A percentile compares a stretch with the other conserved stretches of the same genome.
These are phyloP conservation scores for Rutpela maculata DNA, from an alignment of 2,888 invertebrate species.

Conservation along the genomic window DNA sequence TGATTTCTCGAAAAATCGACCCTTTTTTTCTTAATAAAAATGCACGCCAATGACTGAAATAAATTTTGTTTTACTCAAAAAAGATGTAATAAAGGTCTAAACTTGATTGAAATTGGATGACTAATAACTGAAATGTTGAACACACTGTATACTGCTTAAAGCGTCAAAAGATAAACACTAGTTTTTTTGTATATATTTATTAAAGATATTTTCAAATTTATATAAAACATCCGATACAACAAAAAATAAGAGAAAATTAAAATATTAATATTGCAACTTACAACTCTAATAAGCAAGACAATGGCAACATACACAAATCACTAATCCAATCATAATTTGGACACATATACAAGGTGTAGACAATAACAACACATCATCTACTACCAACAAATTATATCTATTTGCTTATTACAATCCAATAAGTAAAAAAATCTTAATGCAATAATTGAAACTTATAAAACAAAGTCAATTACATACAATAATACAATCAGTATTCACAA, in stretches of 20 bases:
- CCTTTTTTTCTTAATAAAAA: too few relatives aligned
- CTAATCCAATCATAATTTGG: constrained; percentile 60
- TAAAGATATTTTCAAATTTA: constrained; percentile 59
- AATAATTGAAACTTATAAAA: constrained; percentile 24
- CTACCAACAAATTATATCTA: constrained; percentile 35
- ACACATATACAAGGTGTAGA: constrained; percentile 54
- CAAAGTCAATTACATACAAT: constrained; percentile 33
- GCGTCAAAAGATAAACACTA: neutral
- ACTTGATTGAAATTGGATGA: too few relatives aligned
- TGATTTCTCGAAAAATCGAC: too few relatives aligned
- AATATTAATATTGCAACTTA: constrained; percentile 63
- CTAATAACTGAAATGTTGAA: too few relatives aligned
- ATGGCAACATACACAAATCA: constrained; percentile 66
- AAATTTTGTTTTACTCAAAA: too few relatives aligned
- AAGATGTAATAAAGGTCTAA: too few relatives aligned
- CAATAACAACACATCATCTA: constrained; percentile 37
- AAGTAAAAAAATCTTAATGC: constrained; percentile 22
- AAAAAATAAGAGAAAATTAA: constrained; percentile 59
- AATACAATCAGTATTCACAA: constrained; percentile 23
- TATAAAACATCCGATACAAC: constrained; percentile 66
- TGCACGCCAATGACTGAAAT: too few relatives aligned
- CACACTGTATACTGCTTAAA: neutral
- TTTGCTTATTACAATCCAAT: constrained; percentile 21
- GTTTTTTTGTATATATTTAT: constrained; percentile 57
- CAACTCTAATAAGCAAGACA: constrained; percentile 64